Percentiles rank a stretch among this genome's conserved stretches.
Evolutionary conservation across 2,888 invertebrate species (phyloP).

Genomic region (Criorhina ranunculi): DNA sequence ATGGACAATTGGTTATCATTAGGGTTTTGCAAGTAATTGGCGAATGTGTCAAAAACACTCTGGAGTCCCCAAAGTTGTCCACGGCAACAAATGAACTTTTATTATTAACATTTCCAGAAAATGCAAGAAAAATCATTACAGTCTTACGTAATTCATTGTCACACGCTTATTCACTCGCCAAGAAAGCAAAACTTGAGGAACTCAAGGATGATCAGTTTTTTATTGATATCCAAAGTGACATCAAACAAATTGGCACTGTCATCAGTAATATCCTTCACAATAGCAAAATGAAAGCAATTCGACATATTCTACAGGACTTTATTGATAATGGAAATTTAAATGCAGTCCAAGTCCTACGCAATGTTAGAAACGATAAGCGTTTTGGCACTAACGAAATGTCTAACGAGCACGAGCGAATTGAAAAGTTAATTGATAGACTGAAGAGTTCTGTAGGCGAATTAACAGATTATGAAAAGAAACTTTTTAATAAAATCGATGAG

Average conservation of each 20-base stretch:
- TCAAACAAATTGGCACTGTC: slow-evolving; percentile 15
- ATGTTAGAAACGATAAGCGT: not conserved
- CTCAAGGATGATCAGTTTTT: slow-evolving; percentile 52
- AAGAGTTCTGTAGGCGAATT: not conserved
- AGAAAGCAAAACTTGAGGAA: slow-evolving; percentile 13
- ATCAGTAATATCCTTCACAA: slow-evolving; percentile 18
- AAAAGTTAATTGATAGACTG: slow-evolving; percentile 1
- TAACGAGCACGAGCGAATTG: not conserved
- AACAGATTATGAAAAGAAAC: slow-evolving; percentile 12
- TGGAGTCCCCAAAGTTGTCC: slow-evolving; percentile 78
- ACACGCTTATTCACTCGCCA: slow-evolving; percentile 44
- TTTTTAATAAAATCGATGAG: slow-evolving; percentile 19
- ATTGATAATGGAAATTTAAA: not conserved
- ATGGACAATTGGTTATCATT: slow-evolving; percentile 74
- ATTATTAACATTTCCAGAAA: not conserved
- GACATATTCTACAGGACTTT: slow-evolving; percentile 1
- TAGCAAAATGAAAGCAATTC: slow-evolving; percentile 8
- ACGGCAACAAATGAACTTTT: slow-evolving; percentile 31
- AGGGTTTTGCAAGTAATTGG: slow-evolving; percentile 77
- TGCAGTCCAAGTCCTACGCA: not conserved
- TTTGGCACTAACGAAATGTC: too few relatives aligned
- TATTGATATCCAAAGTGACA: slow-evolving; percentile 16
- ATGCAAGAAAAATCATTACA: slow-evolving; percentile 27
- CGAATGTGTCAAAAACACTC: slow-evolving; percentile 78
- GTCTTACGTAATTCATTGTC: slow-evolving; percentile 44